A percentile compares a stretch with the other conserved stretches of the same genome.
phyloP scores from a whole-genome alignment of 1,140 invertebrate genomes.

The Ericerus pela region DNA sequence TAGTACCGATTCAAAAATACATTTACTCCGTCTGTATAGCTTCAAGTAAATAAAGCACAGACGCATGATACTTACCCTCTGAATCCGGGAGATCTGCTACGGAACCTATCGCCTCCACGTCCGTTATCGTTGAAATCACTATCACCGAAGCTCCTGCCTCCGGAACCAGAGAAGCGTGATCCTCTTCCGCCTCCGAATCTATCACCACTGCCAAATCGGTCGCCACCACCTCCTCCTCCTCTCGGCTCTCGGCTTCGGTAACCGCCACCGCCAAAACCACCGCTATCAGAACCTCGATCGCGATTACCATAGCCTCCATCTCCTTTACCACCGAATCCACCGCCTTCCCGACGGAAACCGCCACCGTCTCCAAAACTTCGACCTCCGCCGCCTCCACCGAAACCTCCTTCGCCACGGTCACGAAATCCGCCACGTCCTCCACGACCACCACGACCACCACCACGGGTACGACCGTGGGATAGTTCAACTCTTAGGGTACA shows the following conservation, averaged over 20 bases:
- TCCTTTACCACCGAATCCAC: slow-evolving; percentile 29
- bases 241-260: slow-evolving; percentile 10
- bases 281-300: slow-evolving; percentile 23
- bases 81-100: slow-evolving; percentile 19
- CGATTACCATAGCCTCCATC: slow-evolving; percentile 25
- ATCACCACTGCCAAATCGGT: slow-evolving; percentile 14
- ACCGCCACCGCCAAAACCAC: slow-evolving; percentile 26
- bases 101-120: slow-evolving; percentile 17
- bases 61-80: slow-evolving; percentile 11
- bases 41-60: background rate
- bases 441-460: slow-evolving; percentile 36
- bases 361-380: slow-evolving; percentile 35
- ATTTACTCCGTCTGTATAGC: background rate
- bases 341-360: slow-evolving; percentile 30
- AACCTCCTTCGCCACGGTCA: slow-evolving; percentile 33
- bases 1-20: background rate
- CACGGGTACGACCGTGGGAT: slow-evolving; percentile 50
- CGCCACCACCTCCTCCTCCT: slow-evolving; percentile 15
- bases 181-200: slow-evolving; percentile 6
- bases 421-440: slow-evolving; percentile 39
- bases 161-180: slow-evolving; percentile 9
- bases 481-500: slow-evolving; percentile 69
- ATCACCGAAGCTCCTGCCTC: slow-evolving; percentile 11
- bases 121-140: slow-evolving; percentile 15
- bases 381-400: slow-evolving; percentile 31